Conservation (phyloP, 2,797 vertebrate genomes). For the Poeciliopsis turneri region DNA sequence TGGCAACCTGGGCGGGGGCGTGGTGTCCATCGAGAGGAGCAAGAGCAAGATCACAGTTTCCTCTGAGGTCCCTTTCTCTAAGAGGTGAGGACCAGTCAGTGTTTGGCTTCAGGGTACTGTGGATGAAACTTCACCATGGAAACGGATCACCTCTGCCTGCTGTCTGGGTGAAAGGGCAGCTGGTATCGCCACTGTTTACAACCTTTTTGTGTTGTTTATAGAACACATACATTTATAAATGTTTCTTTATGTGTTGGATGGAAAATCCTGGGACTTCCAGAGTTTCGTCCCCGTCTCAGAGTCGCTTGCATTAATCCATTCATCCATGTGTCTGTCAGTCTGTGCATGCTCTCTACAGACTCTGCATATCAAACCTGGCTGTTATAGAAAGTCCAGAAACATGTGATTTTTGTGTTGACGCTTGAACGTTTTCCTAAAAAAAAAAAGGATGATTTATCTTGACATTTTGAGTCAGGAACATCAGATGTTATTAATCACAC, state of each 20-base stretch:
- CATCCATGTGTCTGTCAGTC: too few relatives aligned
- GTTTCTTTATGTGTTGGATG: too few relatives aligned
- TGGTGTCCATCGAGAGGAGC: slow-evolving; percentile 93
- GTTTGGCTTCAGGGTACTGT: neutral
- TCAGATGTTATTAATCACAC: neutral
- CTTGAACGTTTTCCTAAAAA: neutral
- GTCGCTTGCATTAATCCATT: too few relatives aligned
- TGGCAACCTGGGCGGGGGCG: slow-evolving; percentile 91
- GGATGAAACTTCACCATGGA: neutral
- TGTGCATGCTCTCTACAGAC: too few relatives aligned
- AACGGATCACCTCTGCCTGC: too few relatives aligned
- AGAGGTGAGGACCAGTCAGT: slow-evolving; percentile 76
- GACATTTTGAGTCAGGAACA: neutral
- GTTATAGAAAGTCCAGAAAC: neutral
- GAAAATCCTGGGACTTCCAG: too few relatives aligned
- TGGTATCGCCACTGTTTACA: neutral
- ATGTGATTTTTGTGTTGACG: neutral
- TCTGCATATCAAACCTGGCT: neutral
- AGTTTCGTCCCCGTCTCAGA: too few relatives aligned
- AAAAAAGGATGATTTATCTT: neutral
- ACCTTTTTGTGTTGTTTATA: too few relatives aligned
- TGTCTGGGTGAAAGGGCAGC: neutral
- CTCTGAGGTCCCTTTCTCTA: slow-evolving; percentile 95
- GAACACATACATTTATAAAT: too few relatives aligned
- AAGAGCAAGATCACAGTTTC: slow-evolving; percentile 97